A percentile compares a stretch with the other conserved stretches of the same genome.
These are phyloP conservation scores for Drosophila guanche DNA, from an alignment of 1,140 invertebrate genomes.

Conservation along the genomic window DNA sequence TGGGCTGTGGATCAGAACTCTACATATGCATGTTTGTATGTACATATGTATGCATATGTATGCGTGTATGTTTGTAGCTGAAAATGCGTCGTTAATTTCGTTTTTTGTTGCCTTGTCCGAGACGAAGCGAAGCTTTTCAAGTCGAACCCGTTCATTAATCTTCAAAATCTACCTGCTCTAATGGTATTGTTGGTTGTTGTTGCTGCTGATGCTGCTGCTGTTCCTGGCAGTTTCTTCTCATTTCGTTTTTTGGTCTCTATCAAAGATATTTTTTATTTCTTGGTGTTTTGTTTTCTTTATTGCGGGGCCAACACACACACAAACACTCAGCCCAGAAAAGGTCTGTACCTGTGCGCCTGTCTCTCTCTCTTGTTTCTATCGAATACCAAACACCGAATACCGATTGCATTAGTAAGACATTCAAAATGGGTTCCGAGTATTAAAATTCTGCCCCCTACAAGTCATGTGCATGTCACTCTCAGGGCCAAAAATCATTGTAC, in stretches of 20 bases:
- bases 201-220: conserved; percentile 9
- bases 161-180: conserved; percentile 75
- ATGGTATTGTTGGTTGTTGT: conserved; percentile 62
- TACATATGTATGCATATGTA: conserved; percentile 13
- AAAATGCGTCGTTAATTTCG: conserved; percentile 64
- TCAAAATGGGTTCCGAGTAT: conserved; percentile 10
- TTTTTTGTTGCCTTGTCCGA: conserved; percentile 34
- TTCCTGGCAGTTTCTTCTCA: conserved; percentile 37
- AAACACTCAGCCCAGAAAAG: neutral
- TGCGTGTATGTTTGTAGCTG: conserved; percentile 7
- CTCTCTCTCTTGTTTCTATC: conserved; percentile 19
- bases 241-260: conserved; percentile 42
- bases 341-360: conserved; percentile 11
- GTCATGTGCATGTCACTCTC: conserved; percentile 2
- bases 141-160: conserved; percentile 73
- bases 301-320: conserved; percentile 7
- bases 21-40: conserved; percentile 11
- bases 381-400: conserved; percentile 29
- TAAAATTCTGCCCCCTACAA: neutral
- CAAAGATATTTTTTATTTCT: conserved; percentile 39
- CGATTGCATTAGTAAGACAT: conserved; percentile 35
- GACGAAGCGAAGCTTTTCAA: conserved; percentile 46
- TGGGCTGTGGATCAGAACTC: conserved; percentile 27
- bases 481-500: no score
- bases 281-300: conserved; percentile 34